Base-by-base conservation (phyloP, 2,113 vertebrate genomes). In the Pardalotus punctatus region DNA sequence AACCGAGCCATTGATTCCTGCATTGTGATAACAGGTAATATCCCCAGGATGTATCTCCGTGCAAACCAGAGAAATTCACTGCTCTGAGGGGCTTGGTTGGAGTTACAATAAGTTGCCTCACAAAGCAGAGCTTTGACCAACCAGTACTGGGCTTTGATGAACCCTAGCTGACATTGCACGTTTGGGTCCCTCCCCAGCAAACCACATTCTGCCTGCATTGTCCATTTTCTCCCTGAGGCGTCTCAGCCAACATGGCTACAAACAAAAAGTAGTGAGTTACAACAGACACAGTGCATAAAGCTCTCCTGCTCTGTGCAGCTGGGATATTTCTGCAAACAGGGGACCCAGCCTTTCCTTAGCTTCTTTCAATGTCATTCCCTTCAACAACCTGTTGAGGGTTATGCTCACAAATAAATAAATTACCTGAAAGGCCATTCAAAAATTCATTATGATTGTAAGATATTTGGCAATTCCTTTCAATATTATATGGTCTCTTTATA, bases 1-100 rank as follows among this genome's bases (percentile, higher is more conserved):
- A 98, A 97, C 64, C 93, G 98, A 43, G 97, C 99, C 95, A 98
- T 99, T 2, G 98, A 99, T 95, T 99, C 99, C 81, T 99, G 99
- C 96, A 98, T 99, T 54, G 98, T 99, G 4, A 99, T 99, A 64
- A 99, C 99, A 76, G 99, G 99, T 99, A 88, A 94, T 96, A n/a
- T 51, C 24, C 53, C 53, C 35, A 38, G 40, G n/a, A 12, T 29
- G 7, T 8, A 5, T 13, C 51, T 86, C 40, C 20, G 8, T 25
- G 53, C 20, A 83, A 48, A 81, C 18, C 25, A 45, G 38, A 48
- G 31, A 36, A 6, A 19, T 60, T 47, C 57, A 31, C 3, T 40
- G 43, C 22, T 43, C 0, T 31, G 19, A 40, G 43, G n/a, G 53
- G 4, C 60, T 60, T 69, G 74, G 18, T 21, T 74, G 54, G 20